These are phyloP conservation scores for Ceratoteleas bidentatus DNA, from an alignment of 1,140 invertebrate genomes.

Conservation along the genomic window DNA sequence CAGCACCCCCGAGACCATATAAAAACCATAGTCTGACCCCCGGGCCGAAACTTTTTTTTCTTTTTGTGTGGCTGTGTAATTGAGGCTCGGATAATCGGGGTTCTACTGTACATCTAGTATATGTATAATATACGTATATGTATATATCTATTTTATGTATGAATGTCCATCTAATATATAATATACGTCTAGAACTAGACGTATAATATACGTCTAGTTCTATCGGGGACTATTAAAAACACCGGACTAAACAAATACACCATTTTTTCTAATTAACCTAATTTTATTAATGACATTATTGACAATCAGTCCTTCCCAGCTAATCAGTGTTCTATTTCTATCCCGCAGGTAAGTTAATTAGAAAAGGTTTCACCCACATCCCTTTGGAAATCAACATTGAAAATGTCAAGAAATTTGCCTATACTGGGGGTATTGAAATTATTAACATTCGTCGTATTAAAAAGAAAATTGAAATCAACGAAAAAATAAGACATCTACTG, in stretches of 20 bases:
- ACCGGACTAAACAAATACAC: background rate
- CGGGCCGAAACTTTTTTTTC: too few relatives aligned
- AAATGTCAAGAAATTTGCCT: background rate
- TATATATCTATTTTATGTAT: too few relatives aligned
- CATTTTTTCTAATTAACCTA: background rate
- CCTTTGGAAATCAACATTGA: background rate
- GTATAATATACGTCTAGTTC: too few relatives aligned
- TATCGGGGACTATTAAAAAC: background rate
- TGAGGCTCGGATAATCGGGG: too few relatives aligned
- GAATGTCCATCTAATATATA: too few relatives aligned
- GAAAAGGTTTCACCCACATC: background rate
- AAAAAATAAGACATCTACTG: too few relatives aligned
- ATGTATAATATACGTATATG: too few relatives aligned
- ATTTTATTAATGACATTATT: background rate
- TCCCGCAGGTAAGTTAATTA: background rate
- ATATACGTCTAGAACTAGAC: too few relatives aligned
- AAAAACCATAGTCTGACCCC: too few relatives aligned
- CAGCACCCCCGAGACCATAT: too few relatives aligned
- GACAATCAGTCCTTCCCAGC: background rate
- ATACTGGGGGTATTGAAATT: background rate
- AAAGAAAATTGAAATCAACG: background rate
- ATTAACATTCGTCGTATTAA: background rate
- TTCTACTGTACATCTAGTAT: too few relatives aligned
- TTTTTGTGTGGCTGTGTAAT: too few relatives aligned
- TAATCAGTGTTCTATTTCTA: background rate